Percentiles rank a stretch among this genome's conserved stretches.
Conservation (phyloP, 2,888 invertebrate species). For the Crepidodera aurea region DNA sequence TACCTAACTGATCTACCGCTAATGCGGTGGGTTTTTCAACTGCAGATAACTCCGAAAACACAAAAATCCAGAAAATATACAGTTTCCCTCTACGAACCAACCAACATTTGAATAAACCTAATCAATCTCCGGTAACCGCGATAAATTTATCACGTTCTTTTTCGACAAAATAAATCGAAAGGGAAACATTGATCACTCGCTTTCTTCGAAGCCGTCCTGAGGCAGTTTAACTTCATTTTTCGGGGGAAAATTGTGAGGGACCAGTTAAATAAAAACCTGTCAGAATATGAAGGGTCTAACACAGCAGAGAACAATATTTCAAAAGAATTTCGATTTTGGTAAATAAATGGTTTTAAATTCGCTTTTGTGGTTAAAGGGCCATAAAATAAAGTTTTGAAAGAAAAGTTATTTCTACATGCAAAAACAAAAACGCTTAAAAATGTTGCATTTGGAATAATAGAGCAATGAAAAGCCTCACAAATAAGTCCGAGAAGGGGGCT, state of each 20-base stretch:
- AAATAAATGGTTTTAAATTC: background rate
- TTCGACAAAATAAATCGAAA: conserved; percentile 21
- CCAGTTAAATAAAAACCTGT: conserved; percentile 5
- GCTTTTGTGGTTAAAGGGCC: background rate
- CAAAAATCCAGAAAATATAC: background rate
- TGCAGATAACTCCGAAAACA: background rate
- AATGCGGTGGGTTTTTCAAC: background rate
- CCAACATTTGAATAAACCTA: conserved; percentile 13
- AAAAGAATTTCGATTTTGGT: background rate
- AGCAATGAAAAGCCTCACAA: too few species aligned
- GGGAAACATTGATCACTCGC: conserved; percentile 29
- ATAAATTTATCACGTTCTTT: conserved; percentile 22
- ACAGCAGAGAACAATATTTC: background rate
- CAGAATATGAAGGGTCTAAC: background rate
- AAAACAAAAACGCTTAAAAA: too few species aligned
- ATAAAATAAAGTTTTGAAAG: too few species aligned
- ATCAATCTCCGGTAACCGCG: conserved; percentile 19
- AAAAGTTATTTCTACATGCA: too few species aligned
- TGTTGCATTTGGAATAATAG: too few species aligned
- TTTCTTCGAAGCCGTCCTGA: conserved; percentile 7
- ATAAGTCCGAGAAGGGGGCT: too few species aligned
- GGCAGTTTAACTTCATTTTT: conserved; percentile 22
- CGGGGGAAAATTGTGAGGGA: background rate
- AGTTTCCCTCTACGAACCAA: background rate
- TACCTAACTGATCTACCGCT: background rate